Base-by-base conservation (phyloP, 2,888 invertebrate genomes). In the Exocentrus adspersus region DNA sequence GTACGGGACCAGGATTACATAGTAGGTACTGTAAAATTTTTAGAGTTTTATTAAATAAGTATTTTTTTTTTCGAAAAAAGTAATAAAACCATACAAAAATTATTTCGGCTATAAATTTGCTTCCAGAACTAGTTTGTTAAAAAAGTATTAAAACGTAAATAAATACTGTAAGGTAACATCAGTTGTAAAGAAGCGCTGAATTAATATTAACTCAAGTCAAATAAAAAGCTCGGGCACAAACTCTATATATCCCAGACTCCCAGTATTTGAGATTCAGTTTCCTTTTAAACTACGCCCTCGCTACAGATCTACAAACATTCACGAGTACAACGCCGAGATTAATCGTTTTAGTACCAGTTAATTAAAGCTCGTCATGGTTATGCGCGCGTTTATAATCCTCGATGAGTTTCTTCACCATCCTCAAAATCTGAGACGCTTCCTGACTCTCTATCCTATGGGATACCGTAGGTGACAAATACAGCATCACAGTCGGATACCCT, bases 401-500 rank as follows among this genome's bases (percentile, higher is more conserved):
- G 17, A 77, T 20, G 7, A 74, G 30, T 12, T 56, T 46, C 45
- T 73, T 77, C 0, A 77, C 71, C 53, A 41, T 48, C 20, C 54
- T 66, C 0, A 76, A 46, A 51, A 78, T 73, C 32, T 71, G 64
- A 2, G 57, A 46, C 0, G 73, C 58, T 16, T 70, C 69, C 28
- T 70, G 72, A 56, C 64, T 69, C 4, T 73, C 71, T 37, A 83
- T 79, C 57, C 75, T 75, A 52, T 76, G 72, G 56, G 69, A 74
- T 54, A 78, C 71, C 16, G 67, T 68, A 2, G 79, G 75, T 0
- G 81, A 77, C 21, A 80, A 69, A 72, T 86, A 88, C 57, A 87
- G 79, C 46, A 84, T 80, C 5, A 90, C 82, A 3, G 88, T 85
- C 0, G 90, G 90, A 77, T 89, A 90, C 19, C 86, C 86, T 37